Evolutionary conservation across 2,113 vertebrate genomes (phyloP), one percentile per base, ranked within the genome.

Genomic region (Chaetodon auriga): DNA sequence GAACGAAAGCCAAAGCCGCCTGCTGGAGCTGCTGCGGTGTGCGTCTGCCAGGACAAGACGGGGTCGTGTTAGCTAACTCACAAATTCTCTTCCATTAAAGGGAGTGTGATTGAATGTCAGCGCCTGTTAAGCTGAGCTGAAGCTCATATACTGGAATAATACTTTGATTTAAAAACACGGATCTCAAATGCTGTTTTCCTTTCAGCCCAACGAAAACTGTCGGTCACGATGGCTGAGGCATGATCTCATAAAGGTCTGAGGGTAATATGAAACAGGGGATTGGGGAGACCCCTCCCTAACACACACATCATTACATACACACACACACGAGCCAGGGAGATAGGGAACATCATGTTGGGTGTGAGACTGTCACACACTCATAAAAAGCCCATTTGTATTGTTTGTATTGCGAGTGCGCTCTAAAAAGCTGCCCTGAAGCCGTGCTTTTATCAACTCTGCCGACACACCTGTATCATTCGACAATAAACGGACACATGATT

Each of bases 41-140:
- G 78, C 12, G 25, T 23, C n/a, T 46, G 64, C 74, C 38, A 72
- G 58, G 65, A 83, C 75, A 13, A 68, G 82, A 84, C 49, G 38
- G 53, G 75, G 53, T 53, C 16, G 21, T 38, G 55, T 81, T 76
- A 69, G 72, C 78, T 64, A 48, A 57, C 81, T 88, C 57, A 19
- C 76, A 85, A 63, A 85, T 81, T 84, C 81, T 49, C 79, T 75
- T 82, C 81, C 81, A 85, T 83, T 90, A 84, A 90, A 88, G 51
- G 64, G 71, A 79, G 77, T 6, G 57, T 63, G 84, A 91, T 75
- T 78, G 81, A 85, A 61, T 57, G 86, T 73, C 64, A 49, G 41
- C 9, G 13, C 57, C 73, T 51, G 82, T 83, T 80, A 83, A 74
- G 75, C 76, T 12, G 62, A 71, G 74, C 69, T 54, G 21, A 66